Conservation (phyloP, 2,888 invertebrate genomes). For the Ellobium chinense region DNA sequence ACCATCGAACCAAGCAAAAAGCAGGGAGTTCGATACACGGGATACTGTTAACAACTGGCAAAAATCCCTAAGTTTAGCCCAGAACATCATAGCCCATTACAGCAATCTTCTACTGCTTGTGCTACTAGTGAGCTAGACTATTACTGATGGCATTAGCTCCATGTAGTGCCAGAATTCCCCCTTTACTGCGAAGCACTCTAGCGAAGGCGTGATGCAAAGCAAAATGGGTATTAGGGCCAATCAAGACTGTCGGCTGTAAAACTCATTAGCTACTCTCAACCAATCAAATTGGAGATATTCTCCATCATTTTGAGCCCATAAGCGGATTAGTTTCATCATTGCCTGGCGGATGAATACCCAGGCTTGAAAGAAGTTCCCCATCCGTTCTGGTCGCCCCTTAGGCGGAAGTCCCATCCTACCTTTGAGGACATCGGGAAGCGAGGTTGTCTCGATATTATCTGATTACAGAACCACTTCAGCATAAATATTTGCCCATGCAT, state of each 20-base stretch:
- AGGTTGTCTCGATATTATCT: constrained; percentile 14
- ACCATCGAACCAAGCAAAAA: no score
- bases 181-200: no score
- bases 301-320: constrained; percentile 25
- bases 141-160: no score
- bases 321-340: constrained; percentile 41
- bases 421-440: background rate
- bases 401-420: constrained; percentile 13
- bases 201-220: background rate
- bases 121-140: no score
- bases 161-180: no score
- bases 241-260: constrained; percentile 19
- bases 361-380: constrained; percentile 8
- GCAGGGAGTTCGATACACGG: no score
- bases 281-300: constrained; percentile 33
- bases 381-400: background rate
- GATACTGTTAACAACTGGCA: no score
- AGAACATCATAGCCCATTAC: no score
- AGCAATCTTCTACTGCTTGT: no score
- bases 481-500: constrained; percentile 17
- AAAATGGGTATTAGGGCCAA: constrained; percentile 17
- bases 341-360: constrained; percentile 15
- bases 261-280: constrained; percentile 34
- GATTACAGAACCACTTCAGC: constrained; percentile 22
- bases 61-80: no score